phyloP scores from a whole-genome alignment of 2,797 vertebrate genomes.

The Bovichtus diacanthus region DNA sequence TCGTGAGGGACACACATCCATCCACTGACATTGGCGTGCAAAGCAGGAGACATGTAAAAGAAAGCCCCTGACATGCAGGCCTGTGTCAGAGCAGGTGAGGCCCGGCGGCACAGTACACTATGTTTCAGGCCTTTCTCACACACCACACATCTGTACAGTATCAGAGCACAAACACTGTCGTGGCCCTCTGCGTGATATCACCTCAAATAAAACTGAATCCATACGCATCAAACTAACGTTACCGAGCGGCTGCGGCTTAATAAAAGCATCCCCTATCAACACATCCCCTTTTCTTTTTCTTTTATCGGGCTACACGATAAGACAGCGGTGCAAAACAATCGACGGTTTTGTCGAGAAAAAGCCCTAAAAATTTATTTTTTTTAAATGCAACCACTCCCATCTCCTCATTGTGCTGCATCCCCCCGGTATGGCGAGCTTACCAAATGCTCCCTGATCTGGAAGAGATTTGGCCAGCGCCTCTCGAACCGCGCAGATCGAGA shows the following conservation, averaged over 20 bases:
- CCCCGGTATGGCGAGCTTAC: slow-evolving; percentile 79
- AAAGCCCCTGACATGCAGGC: slow-evolving; percentile 34
- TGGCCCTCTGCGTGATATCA: slow-evolving; percentile 10
- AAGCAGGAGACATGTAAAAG: too few relatives aligned
- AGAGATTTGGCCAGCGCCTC: slow-evolving; percentile 79
- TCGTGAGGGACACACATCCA: background rate
- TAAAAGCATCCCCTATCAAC: background rate
- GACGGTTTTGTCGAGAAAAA: slow-evolving; percentile 63
- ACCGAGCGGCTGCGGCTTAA: background rate
- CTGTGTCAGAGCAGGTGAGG: slow-evolving; percentile 21
- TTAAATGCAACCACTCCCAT: slow-evolving; percentile 81
- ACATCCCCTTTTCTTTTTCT: background rate
- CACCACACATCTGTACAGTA: slow-evolving; percentile 4
- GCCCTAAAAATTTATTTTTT: slow-evolving; percentile 62
- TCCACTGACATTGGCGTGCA: slow-evolving; percentile 24
- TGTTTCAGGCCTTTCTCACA: slow-evolving; percentile 17
- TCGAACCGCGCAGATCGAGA: slow-evolving; percentile 67
- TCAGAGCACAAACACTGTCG: background rate
- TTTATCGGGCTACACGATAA: background rate
- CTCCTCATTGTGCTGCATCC: slow-evolving; percentile 74
- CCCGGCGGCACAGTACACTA: slow-evolving; percentile 14
- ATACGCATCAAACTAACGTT: background rate
- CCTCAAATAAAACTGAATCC: slow-evolving; percentile 1
- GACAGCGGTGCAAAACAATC: slow-evolving; percentile 6
- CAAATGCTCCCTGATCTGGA: slow-evolving; percentile 77